Conservation (phyloP, 2,888 invertebrate genomes). For the Synanthedon vespiformis region DNA sequence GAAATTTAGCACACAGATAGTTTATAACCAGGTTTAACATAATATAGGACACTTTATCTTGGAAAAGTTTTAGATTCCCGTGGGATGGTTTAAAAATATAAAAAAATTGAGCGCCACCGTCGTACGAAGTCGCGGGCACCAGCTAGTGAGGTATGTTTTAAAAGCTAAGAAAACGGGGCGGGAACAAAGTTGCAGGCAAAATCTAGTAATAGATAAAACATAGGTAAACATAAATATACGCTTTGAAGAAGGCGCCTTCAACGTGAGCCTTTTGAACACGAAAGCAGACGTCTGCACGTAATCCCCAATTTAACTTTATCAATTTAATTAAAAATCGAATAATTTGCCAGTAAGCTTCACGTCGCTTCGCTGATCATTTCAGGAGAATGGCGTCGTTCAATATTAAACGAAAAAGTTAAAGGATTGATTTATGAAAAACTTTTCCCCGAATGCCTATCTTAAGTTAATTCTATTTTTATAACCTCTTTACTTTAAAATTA, state of each 20-base stretch:
- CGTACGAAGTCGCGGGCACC: no score
- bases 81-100: no score
- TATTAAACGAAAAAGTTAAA: constrained; percentile 45
- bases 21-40: no score
- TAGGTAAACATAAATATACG: no score
- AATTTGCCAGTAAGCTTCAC: constrained; percentile 45
- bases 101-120: no score
- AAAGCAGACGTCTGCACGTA: constrained; percentile 42
- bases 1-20: no score
- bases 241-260: not conserved
- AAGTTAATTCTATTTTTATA: constrained; percentile 17
- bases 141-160: no score
- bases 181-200: no score
- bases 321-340: constrained; percentile 66
- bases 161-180: no score
- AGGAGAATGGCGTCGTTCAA: constrained; percentile 26
- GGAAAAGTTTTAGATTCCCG: no score
- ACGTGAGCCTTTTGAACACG: constrained; percentile 22
- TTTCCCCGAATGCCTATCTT: constrained; percentile 19
- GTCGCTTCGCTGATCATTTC: constrained; percentile 28
- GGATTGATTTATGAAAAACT: constrained; percentile 36
- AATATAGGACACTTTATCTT: no score
- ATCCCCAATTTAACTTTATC: constrained; percentile 67
- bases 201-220: no score
- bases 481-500: not conserved